phyloP scores from a whole-genome alignment of 2,888 invertebrate species.

The Idaea biselata region DNA sequence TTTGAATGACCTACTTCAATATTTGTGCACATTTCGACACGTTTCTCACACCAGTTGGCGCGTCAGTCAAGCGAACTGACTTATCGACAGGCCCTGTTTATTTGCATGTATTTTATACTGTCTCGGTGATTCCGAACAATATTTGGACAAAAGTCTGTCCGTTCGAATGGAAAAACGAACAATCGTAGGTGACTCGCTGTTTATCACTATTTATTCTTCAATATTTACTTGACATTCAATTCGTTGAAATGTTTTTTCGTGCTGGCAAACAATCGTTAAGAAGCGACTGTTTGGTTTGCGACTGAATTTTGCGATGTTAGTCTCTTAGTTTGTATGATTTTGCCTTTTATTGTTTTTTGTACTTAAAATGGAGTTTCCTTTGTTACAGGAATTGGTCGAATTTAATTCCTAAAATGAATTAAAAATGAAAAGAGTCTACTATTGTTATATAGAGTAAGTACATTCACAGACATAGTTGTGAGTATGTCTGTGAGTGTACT shows the following conservation, averaged over 20 bases:
- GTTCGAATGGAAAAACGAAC: slow-evolving; percentile 38
- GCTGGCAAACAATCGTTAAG: slow-evolving; percentile 24
- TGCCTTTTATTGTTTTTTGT: background rate
- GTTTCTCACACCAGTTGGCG: slow-evolving; percentile 31
- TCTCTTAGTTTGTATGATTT: background rate
- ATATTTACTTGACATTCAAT: slow-evolving; percentile 28
- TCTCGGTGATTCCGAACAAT: slow-evolving; percentile 33
- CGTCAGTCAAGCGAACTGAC: slow-evolving; percentile 38
- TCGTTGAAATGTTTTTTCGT: slow-evolving; percentile 25
- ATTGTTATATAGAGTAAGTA: too few relatives aligned
- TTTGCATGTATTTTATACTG: slow-evolving; percentile 32
- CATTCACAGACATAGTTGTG: too few relatives aligned
- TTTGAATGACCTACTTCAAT: background rate
- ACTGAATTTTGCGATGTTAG: background rate
- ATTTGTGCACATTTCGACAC: slow-evolving; percentile 14
- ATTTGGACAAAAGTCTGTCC: slow-evolving; percentile 33
- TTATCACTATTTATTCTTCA: slow-evolving; percentile 26
- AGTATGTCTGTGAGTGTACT: too few relatives aligned
- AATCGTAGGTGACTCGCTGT: slow-evolving; percentile 24
- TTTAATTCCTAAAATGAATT: too few relatives aligned
- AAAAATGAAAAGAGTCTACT: too few relatives aligned
- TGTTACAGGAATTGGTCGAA: background rate
- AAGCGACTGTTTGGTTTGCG: background rate
- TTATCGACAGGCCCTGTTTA: slow-evolving; percentile 32
- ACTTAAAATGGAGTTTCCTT: background rate